phyloP scores from a whole-genome alignment of 2,888 invertebrate species.

The Caenorhabditis imperialis region DNA sequence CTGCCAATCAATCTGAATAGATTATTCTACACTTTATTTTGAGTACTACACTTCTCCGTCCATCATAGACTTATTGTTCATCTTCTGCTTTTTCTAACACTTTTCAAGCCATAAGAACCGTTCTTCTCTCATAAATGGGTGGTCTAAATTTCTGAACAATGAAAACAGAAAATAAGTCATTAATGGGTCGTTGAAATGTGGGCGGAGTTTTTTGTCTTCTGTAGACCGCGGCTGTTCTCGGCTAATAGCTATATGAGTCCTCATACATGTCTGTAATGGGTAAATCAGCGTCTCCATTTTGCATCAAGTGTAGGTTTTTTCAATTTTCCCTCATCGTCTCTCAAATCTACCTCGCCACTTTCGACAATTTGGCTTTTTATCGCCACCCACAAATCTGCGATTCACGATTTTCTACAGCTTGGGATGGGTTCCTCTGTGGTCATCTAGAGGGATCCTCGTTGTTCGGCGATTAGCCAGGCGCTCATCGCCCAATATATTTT shows the following conservation, averaged over 20 bases:
- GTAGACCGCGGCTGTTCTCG: no score
- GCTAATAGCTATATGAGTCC: no score
- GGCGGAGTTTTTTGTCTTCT: constrained; percentile 26
- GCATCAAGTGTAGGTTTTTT: constrained; percentile 27
- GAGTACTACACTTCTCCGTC: no score
- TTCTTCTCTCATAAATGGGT: no score
- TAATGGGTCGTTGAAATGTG: constrained; percentile 36
- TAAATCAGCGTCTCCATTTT: constrained; percentile 32
- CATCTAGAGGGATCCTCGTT: constrained; percentile 33
- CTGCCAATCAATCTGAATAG: constrained; percentile 32
- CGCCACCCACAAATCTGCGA: constrained; percentile 21
- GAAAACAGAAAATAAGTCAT: no score
- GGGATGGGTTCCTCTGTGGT: constrained; percentile 21
- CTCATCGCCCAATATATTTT: constrained; percentile 34
- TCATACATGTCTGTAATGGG: constrained; percentile 9
- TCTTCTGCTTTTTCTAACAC: no score
- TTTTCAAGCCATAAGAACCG: no score
- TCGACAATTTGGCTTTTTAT: constrained; percentile 36
- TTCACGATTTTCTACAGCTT: constrained; percentile 1
- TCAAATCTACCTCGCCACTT: constrained; percentile 14
- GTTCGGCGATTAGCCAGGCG: constrained; percentile 10
- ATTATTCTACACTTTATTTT: no score
- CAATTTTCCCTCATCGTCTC: neutral
- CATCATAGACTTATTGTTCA: no score
- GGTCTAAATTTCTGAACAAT: no score